Percentiles rank a stretch among this genome's conserved stretches.
These are phyloP conservation scores for Ageneiosus marmoratus DNA, from an alignment of 2,113 vertebrate species.

Conservation along the genomic window DNA sequence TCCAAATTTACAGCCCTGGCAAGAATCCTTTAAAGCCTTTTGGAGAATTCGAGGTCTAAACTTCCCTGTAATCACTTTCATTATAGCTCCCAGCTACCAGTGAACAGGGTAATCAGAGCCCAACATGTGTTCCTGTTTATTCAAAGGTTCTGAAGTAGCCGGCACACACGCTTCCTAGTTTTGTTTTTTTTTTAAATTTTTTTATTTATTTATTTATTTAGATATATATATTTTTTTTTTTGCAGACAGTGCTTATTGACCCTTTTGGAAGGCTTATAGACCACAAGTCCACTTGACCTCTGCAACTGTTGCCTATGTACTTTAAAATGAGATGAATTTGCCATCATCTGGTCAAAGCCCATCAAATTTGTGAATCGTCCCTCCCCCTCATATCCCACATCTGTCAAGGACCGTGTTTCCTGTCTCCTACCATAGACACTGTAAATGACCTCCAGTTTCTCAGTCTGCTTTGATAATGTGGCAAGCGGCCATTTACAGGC, in stretches of 20 bases:
- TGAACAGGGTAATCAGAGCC: constrained; percentile 71
- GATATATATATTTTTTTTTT: not conserved
- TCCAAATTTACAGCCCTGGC: constrained; percentile 79
- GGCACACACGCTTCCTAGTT: constrained; percentile 70
- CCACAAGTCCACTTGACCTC: constrained; percentile 5
- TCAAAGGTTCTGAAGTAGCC: constrained; percentile 70
- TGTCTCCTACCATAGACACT: constrained; percentile 39
- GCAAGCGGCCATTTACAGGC: constrained; percentile 52
- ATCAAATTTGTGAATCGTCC: not conserved
- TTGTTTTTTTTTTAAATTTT: constrained; percentile 64
- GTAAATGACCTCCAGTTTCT: constrained; percentile 46
- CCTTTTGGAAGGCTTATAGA: constrained; percentile 55
- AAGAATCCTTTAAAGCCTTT: constrained; percentile 84
- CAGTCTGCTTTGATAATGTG: constrained; percentile 60
- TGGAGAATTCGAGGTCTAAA: constrained; percentile 74
- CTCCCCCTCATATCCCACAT: not conserved
- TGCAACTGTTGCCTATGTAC: not conserved
- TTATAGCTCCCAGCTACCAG: constrained; percentile 75
- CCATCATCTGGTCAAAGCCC: not conserved
- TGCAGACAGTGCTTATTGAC: constrained; percentile 67
- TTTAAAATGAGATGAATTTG: constrained; percentile 16
- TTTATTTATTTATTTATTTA: not conserved
- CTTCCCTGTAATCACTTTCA: constrained; percentile 78
- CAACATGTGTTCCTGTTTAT: constrained; percentile 80
- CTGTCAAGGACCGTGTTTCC: constrained; percentile 10